Evolutionary conservation across 2,113 vertebrate species (phyloP), one percentile per base, ranked within the genome.

Genomic region (Bombycilla garrulus): DNA sequence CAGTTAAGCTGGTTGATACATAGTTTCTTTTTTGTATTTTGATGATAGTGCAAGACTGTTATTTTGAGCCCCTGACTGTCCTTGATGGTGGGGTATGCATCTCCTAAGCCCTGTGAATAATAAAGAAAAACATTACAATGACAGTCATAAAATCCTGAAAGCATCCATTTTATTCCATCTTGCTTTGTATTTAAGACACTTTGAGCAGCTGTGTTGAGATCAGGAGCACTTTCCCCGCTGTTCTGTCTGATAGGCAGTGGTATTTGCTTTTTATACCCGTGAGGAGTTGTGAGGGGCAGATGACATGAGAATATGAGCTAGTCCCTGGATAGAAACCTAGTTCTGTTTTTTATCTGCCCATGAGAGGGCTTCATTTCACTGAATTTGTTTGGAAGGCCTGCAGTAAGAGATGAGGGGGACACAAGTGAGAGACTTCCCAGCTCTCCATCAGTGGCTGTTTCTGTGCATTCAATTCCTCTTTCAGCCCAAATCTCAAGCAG

Each of bases 331-430:
- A 18, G 5, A 35, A 53, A 77, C n/a, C 13, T 40, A 18, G 10
- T 40, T 90, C 70, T 2, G 1, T 15, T 54, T 89, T 62, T 78
- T 26, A 5, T n/a, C 66, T 77, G 53, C 28, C 61, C 13, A 1
- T 35, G 20, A 0, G 0, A 4, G 21, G 25, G 23, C 25, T 23
- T 60, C 15, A 15, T 88, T 69, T 28, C 23, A 4, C 2, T 57
- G 40, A 56, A 31, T 67, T 76, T 60, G 9, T 85, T 65, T 80
- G 70, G 56, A 86, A 72, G 28, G 25, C 25, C 58, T 87, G 36
- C 48, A 51, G 45, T 61, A 16, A 47, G 31, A 58, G 28, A 45
- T 1, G 4, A 60, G 19, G 6, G 26, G 15, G 23, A 40, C 56
- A 18, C 7, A 2, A 9, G 15, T 84, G 48, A 62, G 44, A 24